Evolutionary conservation across 2,888 invertebrate species (phyloP), one percentile per base, ranked within the genome.

Genomic region (Epinotia bilunana): DNA sequence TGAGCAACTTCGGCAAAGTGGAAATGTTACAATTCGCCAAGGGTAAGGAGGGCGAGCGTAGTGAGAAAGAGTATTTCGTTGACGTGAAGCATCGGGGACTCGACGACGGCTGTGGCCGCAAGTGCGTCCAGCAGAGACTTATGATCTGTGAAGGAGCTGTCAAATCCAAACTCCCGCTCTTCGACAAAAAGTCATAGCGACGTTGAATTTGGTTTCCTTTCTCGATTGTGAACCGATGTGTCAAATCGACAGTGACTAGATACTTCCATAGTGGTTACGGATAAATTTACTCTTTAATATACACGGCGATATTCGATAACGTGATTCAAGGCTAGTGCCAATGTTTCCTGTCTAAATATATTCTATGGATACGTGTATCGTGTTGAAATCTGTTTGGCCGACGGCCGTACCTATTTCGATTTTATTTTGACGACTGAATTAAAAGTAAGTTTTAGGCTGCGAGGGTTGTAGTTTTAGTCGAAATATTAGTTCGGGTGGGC

Each of bases 91-190:
- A 89, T 84, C 76, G 84, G n/a, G 80, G 77, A 18, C 64, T 86
- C 49, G 82, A 79, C 61, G 83, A 82, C 20, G 80, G 80, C 4
- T 77, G 81, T 75, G 83, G 83, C 49, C 75, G 86, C 73, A 93
- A 95, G 77, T 95, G 95, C 81, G 94, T 95, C 53, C 95, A 95
- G 79, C 96, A 95, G 83, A 92, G 97, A 63, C 95, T 97, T 79
- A 96, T 96, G 86, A 95, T 98, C 53, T 98, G 98, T 90, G 98
- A 98, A 86, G 98, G 98, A 79, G 98, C 98, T 70, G 98, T 98
- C 76, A 95, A 96, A 84, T 97, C 97, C 71, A 98, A 98, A 90
- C 94, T 98, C 86, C 97, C 97, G 79, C 95, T 98, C 58, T 98
- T 98, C 90, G 98, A 98, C 90, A 97, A 89, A 81, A 89, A 90